A percentile compares a stretch with the other conserved stretches of the same genome.
Evolutionary conservation across 2,113 vertebrate genomes (phyloP).

Genomic region (Charadrius vociferus): DNA sequence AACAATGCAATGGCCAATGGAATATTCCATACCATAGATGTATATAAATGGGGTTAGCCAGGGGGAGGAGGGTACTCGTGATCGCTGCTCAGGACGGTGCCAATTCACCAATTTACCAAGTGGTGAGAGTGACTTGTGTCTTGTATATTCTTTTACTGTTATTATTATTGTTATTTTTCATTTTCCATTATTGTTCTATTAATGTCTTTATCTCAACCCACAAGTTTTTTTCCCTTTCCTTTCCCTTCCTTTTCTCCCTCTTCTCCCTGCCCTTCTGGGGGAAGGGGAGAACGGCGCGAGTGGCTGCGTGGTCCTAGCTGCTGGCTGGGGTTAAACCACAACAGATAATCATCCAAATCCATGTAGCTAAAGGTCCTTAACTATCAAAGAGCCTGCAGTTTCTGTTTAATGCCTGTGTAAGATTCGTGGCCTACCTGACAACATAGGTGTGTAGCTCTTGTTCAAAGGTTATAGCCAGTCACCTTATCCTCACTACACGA

Average conservation of each 20-base stretch:
- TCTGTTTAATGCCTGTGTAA: not conserved
- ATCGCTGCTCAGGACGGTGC: not conserved
- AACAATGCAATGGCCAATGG: not conserved
- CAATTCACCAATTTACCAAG: not conserved
- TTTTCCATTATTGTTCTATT: not conserved
- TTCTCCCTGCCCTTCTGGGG: not conserved
- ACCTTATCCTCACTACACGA: not conserved
- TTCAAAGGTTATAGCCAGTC: not conserved
- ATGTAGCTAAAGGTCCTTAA: not conserved
- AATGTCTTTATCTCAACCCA: not conserved
- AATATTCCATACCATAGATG: not conserved
- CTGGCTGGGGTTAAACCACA: not conserved
- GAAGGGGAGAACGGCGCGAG: no score
- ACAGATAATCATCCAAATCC: not conserved
- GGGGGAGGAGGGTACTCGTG: not conserved
- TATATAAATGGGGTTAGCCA: not conserved
- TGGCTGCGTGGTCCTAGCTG: not conserved
- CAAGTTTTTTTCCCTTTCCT: not conserved
- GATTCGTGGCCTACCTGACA: not conserved
- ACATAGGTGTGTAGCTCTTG: not conserved
- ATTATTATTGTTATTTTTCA: not conserved
- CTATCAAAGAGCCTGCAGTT: not conserved
- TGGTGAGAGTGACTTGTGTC: not conserved
- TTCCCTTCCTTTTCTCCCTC: not conserved
- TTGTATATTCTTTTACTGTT: not conserved